Conservation (phyloP, 2,888 invertebrate species). For the Loripinus fragilis region DNA sequence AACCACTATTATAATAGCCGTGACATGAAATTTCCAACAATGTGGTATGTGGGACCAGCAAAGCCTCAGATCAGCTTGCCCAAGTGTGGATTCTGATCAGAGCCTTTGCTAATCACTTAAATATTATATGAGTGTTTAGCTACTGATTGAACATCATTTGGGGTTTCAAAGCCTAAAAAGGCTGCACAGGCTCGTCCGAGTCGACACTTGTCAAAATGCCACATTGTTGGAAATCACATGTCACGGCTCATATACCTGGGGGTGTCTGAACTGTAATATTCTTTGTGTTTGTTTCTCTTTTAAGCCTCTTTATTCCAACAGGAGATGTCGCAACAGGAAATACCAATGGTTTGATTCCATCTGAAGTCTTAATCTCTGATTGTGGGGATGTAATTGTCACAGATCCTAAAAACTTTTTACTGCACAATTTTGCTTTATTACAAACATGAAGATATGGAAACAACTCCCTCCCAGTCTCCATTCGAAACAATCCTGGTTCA, state of each 20-base stretch:
- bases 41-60: too few species aligned
- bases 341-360: background rate
- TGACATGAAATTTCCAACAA: too few species aligned
- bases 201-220: too few species aligned
- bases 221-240: too few species aligned
- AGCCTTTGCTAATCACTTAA: too few species aligned
- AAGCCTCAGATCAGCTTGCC: too few species aligned
- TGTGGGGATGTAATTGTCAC: constrained; percentile 34
- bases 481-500: constrained; percentile 43
- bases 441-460: constrained; percentile 56
- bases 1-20: too few species aligned
- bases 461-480: constrained; percentile 61
- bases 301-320: background rate
- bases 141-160: too few species aligned
- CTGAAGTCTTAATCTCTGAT: constrained; percentile 22
- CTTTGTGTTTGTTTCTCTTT: background rate
- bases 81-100: too few species aligned
- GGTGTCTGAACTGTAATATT: background rate
- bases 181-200: too few species aligned
- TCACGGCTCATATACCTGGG: background rate
- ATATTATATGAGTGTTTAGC: too few species aligned
- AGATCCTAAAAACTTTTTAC: constrained; percentile 47
- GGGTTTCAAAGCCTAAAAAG: too few species aligned
- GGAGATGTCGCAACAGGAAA: background rate
- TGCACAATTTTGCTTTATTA: constrained; percentile 57